Conservation (phyloP, 1,140 invertebrate species). For the Dufourea novaeangliae region DNA sequence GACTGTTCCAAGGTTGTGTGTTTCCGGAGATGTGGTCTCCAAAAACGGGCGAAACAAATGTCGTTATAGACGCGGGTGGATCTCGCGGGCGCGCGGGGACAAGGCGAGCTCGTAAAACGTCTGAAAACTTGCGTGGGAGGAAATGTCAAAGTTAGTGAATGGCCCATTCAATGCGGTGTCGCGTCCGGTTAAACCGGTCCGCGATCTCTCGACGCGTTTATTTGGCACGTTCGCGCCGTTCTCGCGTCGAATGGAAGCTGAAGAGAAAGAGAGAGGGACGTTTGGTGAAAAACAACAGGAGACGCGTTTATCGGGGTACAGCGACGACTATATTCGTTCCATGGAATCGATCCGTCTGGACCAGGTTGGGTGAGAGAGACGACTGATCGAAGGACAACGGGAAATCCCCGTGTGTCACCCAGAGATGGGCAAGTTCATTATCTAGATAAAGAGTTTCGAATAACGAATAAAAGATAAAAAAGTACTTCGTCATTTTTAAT, state of each 20-base stretch:
- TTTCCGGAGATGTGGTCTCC: background rate
- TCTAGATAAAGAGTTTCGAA: no score
- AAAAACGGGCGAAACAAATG: slow-evolving; percentile 48
- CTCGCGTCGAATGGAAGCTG: slow-evolving; percentile 5
- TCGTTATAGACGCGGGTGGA: slow-evolving; percentile 28
- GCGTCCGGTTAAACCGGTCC: slow-evolving; percentile 72
- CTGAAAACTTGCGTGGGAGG: slow-evolving; percentile 74
- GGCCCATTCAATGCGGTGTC: slow-evolving; percentile 70
- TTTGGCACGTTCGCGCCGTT: slow-evolving; percentile 52
- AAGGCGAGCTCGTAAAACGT: slow-evolving; percentile 73
- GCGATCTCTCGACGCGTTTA: slow-evolving; percentile 66
- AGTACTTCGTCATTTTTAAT: no score
- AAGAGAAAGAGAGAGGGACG: background rate
- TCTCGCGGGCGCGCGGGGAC: slow-evolving; percentile 37
- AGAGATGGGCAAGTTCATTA: no score
- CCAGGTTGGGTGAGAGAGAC: slow-evolving; percentile 44
- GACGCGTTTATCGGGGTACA: background rate
- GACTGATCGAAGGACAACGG: slow-evolving; percentile 7
- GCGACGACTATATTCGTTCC: slow-evolving; percentile 38
- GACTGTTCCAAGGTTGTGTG: background rate
- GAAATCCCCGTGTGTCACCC: slow-evolving; percentile 24
- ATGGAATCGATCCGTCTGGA: slow-evolving; percentile 52
- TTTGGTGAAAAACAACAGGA: no score
- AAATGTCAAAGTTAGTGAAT: slow-evolving; percentile 76
- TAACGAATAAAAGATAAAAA: no score